Conservation (phyloP, 2,797 vertebrate species). For the Austrolebias charrua region DNA sequence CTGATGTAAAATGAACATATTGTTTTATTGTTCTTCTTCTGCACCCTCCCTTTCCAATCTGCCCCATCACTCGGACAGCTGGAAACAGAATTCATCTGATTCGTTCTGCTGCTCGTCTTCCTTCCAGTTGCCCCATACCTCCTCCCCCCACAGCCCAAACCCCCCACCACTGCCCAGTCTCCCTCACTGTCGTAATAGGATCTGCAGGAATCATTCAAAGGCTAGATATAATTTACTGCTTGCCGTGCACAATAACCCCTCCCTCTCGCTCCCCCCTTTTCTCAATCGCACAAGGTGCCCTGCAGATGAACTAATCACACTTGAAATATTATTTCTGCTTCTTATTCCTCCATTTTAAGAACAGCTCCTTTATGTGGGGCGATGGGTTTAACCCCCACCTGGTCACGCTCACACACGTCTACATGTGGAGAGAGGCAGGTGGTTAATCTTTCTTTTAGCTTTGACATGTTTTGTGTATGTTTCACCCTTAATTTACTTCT, state of each 20-base stretch:
- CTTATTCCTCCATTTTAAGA: slow-evolving; percentile 87
- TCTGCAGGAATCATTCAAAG: slow-evolving; percentile 92
- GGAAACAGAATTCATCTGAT: slow-evolving; percentile 86
- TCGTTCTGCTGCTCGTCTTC: slow-evolving; percentile 84
- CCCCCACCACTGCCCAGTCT: slow-evolving; percentile 57
- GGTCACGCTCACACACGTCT: slow-evolving; percentile 62
- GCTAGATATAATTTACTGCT: slow-evolving; percentile 88
- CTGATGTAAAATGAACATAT: slow-evolving; percentile 67
- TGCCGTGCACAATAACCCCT: slow-evolving; percentile 81
- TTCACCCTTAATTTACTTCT: slow-evolving; percentile 47
- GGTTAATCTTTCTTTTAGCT: slow-evolving; percentile 44
- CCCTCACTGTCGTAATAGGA: slow-evolving; percentile 84
- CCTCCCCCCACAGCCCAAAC: slow-evolving; percentile 51
- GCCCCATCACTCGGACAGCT: slow-evolving; percentile 76
- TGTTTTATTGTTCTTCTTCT: slow-evolving; percentile 76
- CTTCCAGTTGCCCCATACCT: slow-evolving; percentile 67
- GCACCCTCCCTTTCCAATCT: slow-evolving; percentile 39
- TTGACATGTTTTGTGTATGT: slow-evolving; percentile 47
- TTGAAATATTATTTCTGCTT: slow-evolving; percentile 91
- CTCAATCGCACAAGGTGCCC: slow-evolving; percentile 85
- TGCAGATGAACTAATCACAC: slow-evolving; percentile 89
- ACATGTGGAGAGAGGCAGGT: slow-evolving; percentile 34
- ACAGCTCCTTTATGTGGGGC: slow-evolving; percentile 84
- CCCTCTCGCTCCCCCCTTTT: slow-evolving; percentile 67
- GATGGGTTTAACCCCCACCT: slow-evolving; percentile 83